These are phyloP conservation scores for Characodon lateralis DNA, from an alignment of 2,797 vertebrate species.

Conservation along the genomic window DNA sequence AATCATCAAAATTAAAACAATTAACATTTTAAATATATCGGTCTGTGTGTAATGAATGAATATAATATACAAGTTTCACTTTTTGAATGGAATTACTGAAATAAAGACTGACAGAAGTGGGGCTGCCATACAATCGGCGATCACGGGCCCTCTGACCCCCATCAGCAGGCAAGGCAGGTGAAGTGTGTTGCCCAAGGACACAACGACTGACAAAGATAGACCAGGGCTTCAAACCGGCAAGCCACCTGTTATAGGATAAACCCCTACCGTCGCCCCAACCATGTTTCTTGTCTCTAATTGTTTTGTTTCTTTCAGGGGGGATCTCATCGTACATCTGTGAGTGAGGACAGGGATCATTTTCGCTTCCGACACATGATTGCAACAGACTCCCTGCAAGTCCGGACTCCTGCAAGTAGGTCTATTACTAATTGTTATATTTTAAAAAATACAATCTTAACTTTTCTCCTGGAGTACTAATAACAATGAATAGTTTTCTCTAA, in stretches of 20 bases:
- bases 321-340: slow-evolving; percentile 88
- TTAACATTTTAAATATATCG: no score
- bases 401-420: slow-evolving; percentile 83
- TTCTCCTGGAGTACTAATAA: not conserved
- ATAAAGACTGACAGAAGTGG: no score
- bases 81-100: no score
- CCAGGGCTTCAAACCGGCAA: not conserved
- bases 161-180: no score
- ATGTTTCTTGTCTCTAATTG: not conserved
- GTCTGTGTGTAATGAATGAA: no score
- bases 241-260: no score
- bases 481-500: not conserved
- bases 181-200: no score
- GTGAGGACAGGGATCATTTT: slow-evolving; percentile 92
- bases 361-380: slow-evolving; percentile 97
- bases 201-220: no score
- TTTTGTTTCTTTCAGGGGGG: slow-evolving; percentile 79
- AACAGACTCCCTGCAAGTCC: slow-evolving; percentile 90
- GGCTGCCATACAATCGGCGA: no score
- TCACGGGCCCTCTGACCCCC: no score
- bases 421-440: not conserved
- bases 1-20: no score
- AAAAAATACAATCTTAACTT: not conserved
- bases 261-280: slow-evolving; percentile 18
- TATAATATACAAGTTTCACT: no score